Percentiles rank a stretch among this genome's conserved stretches.
phyloP scores from a whole-genome alignment of 2,888 invertebrate species.

The Coelopa pilipes region DNA sequence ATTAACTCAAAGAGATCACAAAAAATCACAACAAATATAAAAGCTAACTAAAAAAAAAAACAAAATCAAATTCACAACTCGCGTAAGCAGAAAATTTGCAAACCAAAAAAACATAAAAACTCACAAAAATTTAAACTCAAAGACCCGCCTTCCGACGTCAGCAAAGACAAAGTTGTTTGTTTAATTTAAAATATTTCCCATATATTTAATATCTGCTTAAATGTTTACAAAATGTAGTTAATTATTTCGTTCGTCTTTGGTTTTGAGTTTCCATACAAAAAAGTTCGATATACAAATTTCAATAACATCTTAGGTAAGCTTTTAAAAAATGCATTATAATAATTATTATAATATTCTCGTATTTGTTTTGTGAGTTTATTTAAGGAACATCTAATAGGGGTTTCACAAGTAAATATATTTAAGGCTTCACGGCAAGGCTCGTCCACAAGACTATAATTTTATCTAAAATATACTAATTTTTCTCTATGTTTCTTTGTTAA shows the following conservation, averaged over 20 bases:
- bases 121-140: background rate
- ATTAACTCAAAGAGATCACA: background rate
- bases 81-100: background rate
- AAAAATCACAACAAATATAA: background rate
- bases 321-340: constrained; percentile 22
- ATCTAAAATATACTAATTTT: constrained; percentile 7
- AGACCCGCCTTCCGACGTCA: background rate
- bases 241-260: constrained; percentile 29
- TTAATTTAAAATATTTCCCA: background rate
- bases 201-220: too few species aligned
- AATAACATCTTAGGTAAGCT: background rate
- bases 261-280: background rate
- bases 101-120: background rate
- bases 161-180: background rate
- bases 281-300: background rate
- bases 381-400: constrained; percentile 42
- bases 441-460: background rate
- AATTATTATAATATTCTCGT: constrained; percentile 46
- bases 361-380: constrained; percentile 54
- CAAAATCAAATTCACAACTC: background rate
- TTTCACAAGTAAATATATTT: background rate
- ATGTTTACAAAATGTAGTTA: too few species aligned
- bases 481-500: background rate
- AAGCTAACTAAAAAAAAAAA: background rate
- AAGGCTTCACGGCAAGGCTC: background rate